phyloP scores from a whole-genome alignment of 2,797 vertebrate species.

The Momotus momota region DNA sequence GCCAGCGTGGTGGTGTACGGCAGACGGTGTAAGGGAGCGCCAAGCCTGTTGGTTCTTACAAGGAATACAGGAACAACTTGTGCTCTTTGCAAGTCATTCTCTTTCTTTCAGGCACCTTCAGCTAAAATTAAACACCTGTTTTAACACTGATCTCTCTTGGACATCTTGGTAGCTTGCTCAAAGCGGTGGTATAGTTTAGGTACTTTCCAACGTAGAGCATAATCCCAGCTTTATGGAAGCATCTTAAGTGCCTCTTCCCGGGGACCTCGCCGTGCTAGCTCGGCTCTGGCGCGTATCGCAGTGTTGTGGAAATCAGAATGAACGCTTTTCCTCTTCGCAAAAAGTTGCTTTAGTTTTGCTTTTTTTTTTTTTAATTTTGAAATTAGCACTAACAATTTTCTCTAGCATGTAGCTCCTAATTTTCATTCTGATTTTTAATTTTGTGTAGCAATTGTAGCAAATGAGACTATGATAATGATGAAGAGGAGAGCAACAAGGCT shows the following conservation, averaged over 20 bases:
- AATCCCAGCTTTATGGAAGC: not conserved
- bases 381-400: not conserved
- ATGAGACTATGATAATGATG: fast-evolving
- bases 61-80: not conserved
- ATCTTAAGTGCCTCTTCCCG: not conserved
- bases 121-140: not conserved
- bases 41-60: not conserved
- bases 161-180: not conserved
- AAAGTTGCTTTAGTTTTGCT: not conserved
- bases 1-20: not conserved
- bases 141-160: not conserved
- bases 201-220: not conserved
- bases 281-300: not conserved
- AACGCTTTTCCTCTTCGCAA: not conserved
- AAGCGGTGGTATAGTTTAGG: not conserved
- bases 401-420: not conserved
- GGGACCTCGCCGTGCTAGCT: not conserved
- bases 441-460: not conserved
- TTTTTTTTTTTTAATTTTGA: not conserved
- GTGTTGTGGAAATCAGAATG: not conserved
- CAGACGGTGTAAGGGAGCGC: not conserved
- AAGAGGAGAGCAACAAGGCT: not conserved
- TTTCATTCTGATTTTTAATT: not conserved
- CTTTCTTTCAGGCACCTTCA: not conserved
- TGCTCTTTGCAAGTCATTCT: slow-evolving; percentile 16